Evolutionary conservation across 2,888 invertebrate species (phyloP).

Genomic region (Osedax frankpressi): DNA sequence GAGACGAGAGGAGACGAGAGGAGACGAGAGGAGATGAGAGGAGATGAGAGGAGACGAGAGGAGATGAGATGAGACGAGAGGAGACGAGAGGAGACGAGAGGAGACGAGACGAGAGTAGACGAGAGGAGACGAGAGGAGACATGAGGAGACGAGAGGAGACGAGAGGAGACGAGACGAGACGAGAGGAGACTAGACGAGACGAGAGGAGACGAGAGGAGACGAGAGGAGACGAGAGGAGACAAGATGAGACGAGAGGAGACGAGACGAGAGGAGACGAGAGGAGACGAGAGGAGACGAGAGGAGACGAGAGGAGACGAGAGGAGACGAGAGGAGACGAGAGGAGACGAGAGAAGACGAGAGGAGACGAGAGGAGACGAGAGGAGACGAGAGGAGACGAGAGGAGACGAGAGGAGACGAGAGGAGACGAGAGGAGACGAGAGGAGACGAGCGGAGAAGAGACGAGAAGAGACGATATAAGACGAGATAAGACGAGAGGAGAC

Average conservation of each 20-base stretch:
- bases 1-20: neutral
- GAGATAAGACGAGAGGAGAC: conserved; percentile 1
- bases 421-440: conserved; percentile 4
- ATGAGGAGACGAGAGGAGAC: conserved; percentile 2
- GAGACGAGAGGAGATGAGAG: neutral
- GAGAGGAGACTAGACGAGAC: conserved; percentile 2
- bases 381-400: conserved; percentile 4
- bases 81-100: conserved; percentile 4
- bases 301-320: conserved; percentile 4
- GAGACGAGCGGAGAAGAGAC: conserved; percentile 1
- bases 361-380: conserved; percentile 4
- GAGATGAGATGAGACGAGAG: conserved; percentile 1
- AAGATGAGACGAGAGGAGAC: conserved; percentile 1
- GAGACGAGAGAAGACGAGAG: conserved; percentile 2
- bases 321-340: conserved; percentile 4
- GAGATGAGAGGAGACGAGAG: conserved; percentile 2
- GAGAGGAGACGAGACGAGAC: conserved; percentile 4
- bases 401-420: conserved; percentile 4
- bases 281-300: conserved; percentile 4
- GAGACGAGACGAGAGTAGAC: conserved; percentile 2
- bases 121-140: conserved; percentile 4
- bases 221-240: conserved; percentile 4
- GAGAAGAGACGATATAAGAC: neutral
- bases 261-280: conserved; percentile 4
- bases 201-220: conserved; percentile 4